phyloP scores from a whole-genome alignment of 2,797 vertebrate genomes.

The Clarias fuscus region DNA sequence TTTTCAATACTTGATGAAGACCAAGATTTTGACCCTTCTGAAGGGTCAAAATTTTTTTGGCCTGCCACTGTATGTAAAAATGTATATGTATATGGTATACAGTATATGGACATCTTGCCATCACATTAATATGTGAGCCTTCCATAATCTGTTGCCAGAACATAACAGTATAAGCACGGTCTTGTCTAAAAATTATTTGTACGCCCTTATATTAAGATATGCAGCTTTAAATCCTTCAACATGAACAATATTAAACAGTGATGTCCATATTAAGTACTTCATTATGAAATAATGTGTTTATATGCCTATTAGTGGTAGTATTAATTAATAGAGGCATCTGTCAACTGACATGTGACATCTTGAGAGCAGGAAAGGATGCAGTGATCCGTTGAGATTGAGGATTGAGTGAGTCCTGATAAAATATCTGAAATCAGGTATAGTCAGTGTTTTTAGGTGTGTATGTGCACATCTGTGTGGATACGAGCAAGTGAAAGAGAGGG shows the following conservation, averaged over 20 bases:
- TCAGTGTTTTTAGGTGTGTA: neutral
- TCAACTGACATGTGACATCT: neutral
- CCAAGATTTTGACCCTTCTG: too few relatives aligned
- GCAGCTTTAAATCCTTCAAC: neutral
- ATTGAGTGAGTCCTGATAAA: neutral
- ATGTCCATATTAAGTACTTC: neutral
- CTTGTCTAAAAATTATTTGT: neutral
- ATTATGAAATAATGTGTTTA: neutral
- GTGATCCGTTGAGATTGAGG: neutral
- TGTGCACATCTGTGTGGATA: constrained; percentile 26
- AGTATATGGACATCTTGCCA: too few relatives aligned
- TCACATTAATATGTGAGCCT: too few relatives aligned
- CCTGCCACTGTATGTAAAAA: neutral
- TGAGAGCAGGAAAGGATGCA: neutral
- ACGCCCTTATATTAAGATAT: neutral
- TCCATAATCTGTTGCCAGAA: neutral
- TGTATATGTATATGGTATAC: too few relatives aligned
- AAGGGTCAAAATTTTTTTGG: too few relatives aligned
- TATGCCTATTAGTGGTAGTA: neutral
- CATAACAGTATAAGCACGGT: neutral
- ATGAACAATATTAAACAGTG: neutral
- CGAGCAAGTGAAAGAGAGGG: constrained; percentile 2
- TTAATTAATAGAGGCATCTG: neutral
- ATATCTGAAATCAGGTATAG: neutral
- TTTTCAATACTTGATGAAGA: too few relatives aligned